Evolutionary conservation across 2,797 vertebrate genomes (phyloP), one percentile per base, ranked within the genome.

Genomic region (Sphenodon punctatus): DNA sequence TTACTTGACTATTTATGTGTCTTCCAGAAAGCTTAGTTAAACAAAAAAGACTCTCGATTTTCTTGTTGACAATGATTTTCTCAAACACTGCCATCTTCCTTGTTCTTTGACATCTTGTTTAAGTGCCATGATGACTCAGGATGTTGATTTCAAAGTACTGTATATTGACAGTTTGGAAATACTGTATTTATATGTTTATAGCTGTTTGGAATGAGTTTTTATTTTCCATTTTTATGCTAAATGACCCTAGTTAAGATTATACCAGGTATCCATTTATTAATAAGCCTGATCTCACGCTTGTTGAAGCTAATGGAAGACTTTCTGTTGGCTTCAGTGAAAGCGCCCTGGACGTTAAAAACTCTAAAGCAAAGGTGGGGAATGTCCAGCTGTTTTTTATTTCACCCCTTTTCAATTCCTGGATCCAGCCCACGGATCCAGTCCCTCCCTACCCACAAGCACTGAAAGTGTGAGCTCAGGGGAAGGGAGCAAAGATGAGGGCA

Each of bases 61-160:
- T 55, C 66, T 87, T 59, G 55, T 36, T n/a, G 41, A 80, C 16
- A 63, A 38, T 30, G 55, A 55, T 88, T 30, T 66, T 81, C 71
- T 67, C 32, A 65, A 53, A 67, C 55, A 45, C 49, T 49, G 15
- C 61, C 42, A 9, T 81, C 34, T 71, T 61, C 48, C 89, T 36
- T 69, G 41, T 80, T 89, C 36, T 46, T 91, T 84, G 79, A 75
- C 73, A 80, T 23, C 78, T 69, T 46, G 27, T 87, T 84, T 75
- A 89, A 87, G 85, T 93, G 90, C 89, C 92, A 93, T 72, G 55
- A 77, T 34, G 82, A 89, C 85, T 94, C 85, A 85, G 86, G 78
- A 85, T 67, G 25, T 14, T 78, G 70, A 63, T 67, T 68, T 83
- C 45, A 25, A 72, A 82, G 78, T 82, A 80, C 70, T 84, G 72